phyloP scores from a whole-genome alignment of 2,113 vertebrate genomes.

The Oplegnathus fasciatus region DNA sequence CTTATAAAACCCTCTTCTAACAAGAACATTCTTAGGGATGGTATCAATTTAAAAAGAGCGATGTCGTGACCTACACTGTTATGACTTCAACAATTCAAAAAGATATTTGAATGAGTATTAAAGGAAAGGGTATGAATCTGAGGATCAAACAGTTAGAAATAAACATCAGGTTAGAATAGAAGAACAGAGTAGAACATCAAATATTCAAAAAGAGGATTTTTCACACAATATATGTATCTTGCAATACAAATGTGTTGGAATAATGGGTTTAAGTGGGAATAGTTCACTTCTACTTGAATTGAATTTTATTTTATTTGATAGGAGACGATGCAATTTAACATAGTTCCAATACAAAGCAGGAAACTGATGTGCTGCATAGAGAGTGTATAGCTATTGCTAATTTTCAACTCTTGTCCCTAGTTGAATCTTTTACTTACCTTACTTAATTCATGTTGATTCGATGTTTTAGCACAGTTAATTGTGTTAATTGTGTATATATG shows the following conservation, averaged over 20 bases:
- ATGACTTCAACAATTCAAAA: background rate
- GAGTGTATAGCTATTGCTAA: no score
- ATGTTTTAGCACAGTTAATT: background rate
- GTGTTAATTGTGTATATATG: background rate
- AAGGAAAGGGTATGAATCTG: background rate
- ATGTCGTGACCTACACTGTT: background rate
- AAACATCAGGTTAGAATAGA: background rate
- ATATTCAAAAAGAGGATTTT: background rate
- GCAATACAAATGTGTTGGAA: background rate
- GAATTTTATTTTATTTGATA: no score
- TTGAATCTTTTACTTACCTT: background rate
- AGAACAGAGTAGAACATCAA: background rate
- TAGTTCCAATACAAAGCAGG: no score
- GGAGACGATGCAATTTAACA: no score
- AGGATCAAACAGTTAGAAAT: background rate
- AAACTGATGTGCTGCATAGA: no score
- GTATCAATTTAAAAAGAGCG: slow-evolving; percentile 29
- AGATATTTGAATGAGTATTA: background rate
- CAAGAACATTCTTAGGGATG: slow-evolving; percentile 38
- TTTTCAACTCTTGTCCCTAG: no score
- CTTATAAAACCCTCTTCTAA: slow-evolving; percentile 25
- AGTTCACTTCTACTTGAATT: background rate
- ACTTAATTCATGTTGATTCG: no score
- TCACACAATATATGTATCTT: background rate
- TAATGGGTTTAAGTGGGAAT: background rate